phyloP scores from a whole-genome alignment of 1,140 invertebrate species.

The Orchestia grillus region DNA sequence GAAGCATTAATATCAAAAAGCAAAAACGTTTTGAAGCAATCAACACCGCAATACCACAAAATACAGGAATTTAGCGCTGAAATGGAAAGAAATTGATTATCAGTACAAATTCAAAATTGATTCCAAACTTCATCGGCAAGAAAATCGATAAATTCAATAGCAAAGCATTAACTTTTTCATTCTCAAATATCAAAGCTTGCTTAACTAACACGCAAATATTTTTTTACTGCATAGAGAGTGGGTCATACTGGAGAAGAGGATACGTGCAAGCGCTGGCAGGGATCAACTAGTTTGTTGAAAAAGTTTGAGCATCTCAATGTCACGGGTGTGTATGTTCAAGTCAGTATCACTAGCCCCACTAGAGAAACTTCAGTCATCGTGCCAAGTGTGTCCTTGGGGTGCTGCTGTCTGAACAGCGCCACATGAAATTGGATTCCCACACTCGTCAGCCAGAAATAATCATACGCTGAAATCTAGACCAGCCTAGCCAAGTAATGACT shows the following conservation, averaged over 20 bases:
- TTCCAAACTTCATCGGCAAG: neutral
- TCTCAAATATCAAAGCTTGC: neutral
- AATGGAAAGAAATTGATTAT: neutral
- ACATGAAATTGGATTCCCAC: too few species aligned
- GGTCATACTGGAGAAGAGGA: neutral
- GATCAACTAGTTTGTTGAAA: too few species aligned
- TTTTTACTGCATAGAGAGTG: neutral
- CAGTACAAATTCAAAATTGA: neutral
- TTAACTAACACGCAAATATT: neutral
- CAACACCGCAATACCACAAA: neutral
- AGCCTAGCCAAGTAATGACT: too few species aligned
- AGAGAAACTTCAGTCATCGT: too few species aligned
- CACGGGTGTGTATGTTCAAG: too few species aligned
- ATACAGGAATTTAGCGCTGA: neutral
- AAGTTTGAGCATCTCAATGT: neutral
- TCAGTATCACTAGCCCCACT: too few species aligned
- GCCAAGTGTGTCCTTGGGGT: too few species aligned
- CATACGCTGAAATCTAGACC: too few species aligned
- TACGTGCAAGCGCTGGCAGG: too few species aligned
- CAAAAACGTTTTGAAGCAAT: neutral
- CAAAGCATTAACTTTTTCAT: neutral
- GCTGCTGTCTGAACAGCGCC: too few species aligned
- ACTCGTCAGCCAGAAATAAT: too few species aligned
- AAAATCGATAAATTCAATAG: neutral
- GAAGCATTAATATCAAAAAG: neutral